Evolutionary conservation across 2,797 vertebrate species (phyloP), one percentile per base, ranked within the genome.

Genomic region (Antrozous pallidus): DNA sequence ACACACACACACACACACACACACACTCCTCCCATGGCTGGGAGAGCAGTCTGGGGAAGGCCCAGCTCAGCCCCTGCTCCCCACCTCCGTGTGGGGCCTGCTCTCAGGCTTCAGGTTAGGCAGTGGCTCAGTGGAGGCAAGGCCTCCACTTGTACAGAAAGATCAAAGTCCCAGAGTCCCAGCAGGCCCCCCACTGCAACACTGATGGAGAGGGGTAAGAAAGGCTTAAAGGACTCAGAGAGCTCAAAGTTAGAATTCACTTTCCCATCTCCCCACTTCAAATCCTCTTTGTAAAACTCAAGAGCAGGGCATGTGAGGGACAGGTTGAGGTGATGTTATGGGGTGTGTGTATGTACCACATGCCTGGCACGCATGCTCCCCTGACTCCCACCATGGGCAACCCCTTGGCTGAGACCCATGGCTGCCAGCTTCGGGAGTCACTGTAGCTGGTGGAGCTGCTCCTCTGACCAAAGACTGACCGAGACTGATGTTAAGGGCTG

Each of bases 171-270:
- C 73, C 86, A 92, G 38, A 96, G 8, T n/a, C 85, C 47, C 14
- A 87, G 26, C 47, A 96, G 92, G 73, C 42, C 84, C 47, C 91
- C 49, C 93, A 97, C 83, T 85, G 84, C 79, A 92, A 92, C 78
- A 94, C 95, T 54, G 92, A 89, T 16, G 61, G 63, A 73, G 80
- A 69, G 26, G 82, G 63, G 83, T n/a, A 33, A 93, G 94, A 74
- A 90, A 45, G 70, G 58, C 22, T 38, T 79, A 58, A 49, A 42
- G 79, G 58, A 40, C 56, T 40, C 54, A 5, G 40, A 93, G 40
- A 96, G 95, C 75, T 97, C 93, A 81, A 95, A 96, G 95, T 96
- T 28, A 82, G 91, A 92, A 80, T 2, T 88, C 20, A 88, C 61
- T 88, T 91, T 67, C 49, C 45, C 33, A 49, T 38, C 26, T 38